Evolutionary conservation across 1,140 invertebrate species (phyloP), one percentile per base, ranked within the genome.

Genomic region (Drosophila gunungcola): DNA sequence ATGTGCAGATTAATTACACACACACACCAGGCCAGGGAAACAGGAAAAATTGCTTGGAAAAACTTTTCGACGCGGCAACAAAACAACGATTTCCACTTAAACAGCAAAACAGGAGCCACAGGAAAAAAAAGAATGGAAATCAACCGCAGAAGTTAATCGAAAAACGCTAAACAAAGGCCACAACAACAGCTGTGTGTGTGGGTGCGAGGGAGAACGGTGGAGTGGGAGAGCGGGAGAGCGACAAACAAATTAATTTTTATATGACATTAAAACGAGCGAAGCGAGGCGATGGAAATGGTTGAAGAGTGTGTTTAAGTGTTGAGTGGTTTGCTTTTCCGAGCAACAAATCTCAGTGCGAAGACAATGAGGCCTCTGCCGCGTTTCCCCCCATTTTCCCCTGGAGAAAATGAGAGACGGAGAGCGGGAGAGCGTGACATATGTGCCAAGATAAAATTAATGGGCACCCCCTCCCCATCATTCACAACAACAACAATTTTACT

Each of bases 201-300:
- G 21, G 36, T 25, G 45, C 11, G 64, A 29, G 25, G 2, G n/a
- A 25, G 25, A 13, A 2, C 25, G 46, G 7, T 13, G 11, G 32
- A 39, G 45, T 41, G 39, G 36, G n/a, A 58, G 56, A 51, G 78
- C 63, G 67, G 51, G 45, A 63, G 75, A 84, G 85, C 77, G 85
- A 76, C 85, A 89, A 89, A 89, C 85, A 89, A 89, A 89, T 89
- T 89, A 89, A 90, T 90, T 89, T 89, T 90, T 89, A 89, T 89
- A 84, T 89, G 84, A 89, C 80, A 89, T 89, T 80, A 88, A 88
- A 89, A 89, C 85, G 80, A 89, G 80, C 80, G 80, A 89, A 58
- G 72, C 76, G 84, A 84, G 76, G 80, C 83, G 72, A 77, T 73
- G 64, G 65, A 78, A 79, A 79, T 70, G 69, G 72, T 42, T 80